Evolutionary conservation across 2,888 invertebrate genomes (phyloP), one percentile per base, ranked within the genome.

Genomic region (Teinopalpus imperialis): DNA sequence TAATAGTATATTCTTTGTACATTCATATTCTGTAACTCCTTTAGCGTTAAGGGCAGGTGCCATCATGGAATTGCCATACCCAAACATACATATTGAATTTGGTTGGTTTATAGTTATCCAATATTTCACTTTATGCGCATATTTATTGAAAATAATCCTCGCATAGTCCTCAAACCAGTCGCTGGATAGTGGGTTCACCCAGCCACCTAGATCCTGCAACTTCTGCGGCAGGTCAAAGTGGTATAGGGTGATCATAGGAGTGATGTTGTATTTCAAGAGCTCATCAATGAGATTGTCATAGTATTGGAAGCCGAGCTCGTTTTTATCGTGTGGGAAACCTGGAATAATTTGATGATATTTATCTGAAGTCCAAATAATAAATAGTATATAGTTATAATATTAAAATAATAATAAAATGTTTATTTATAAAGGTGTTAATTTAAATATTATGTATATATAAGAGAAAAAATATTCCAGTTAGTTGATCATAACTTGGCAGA

Each of bases 41-140:
- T 72, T 71, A 0, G 70, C 57, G 6, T 71, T 61, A 0, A 89
- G 27, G 1, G 69, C 81, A 0, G 87, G 88, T 0, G 87, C 78
- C 47, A 69, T 55, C 0, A 41, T 21, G 0, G 51, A 64, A 1
- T 54, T 61, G 0, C 82, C 87, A 57, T 92, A 93, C 0, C 90
- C 90, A 0, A 69, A 68, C 0, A 74, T 51, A 40, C 88, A 90
- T 3, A 81, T 67, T 1, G 70, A 63, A 36, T 74, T 76, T 0
- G 92, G 92, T 53, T 93, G 92, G 63, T 93, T 92, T 1, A 92
- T 70, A 0, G 92, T 92, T 0, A 91, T 81, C 92, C 92, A 93
- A 31, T 76, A 79, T 50, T 90, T 83, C 0, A 90, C 91, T 51
- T 81, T 80, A 29, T 78, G 74, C 0, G 88, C 89, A 49, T 82